Conservation (phyloP, 2,888 invertebrate genomes). For the Coleophora flavipennella region DNA sequence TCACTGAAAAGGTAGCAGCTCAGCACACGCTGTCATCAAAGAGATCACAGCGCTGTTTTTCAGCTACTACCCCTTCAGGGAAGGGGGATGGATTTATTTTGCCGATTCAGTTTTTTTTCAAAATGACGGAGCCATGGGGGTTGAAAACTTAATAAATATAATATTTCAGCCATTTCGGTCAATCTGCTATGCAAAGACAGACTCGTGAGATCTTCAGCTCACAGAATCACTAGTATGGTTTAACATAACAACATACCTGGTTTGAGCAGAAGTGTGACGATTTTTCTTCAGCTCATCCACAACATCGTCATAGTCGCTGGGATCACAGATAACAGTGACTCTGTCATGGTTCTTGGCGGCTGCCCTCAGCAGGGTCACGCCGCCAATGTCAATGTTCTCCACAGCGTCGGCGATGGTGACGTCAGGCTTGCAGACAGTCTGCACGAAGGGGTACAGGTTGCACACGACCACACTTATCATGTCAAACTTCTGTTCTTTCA, state of each 20-base stretch:
- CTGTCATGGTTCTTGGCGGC: constrained; percentile 97
- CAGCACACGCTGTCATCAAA: too few species aligned
- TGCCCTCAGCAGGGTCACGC: constrained; percentile 94
- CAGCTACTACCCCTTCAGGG: too few species aligned
- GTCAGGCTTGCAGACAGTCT: constrained; percentile 85
- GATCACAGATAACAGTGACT: constrained; percentile 95
- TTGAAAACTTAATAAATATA: too few species aligned
- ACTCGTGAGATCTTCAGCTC: too few species aligned
- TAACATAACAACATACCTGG: constrained; percentile 69
- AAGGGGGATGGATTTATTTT: too few species aligned
- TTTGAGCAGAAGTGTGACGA: constrained; percentile 80
- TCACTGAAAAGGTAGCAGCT: too few species aligned
- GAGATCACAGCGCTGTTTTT: too few species aligned
- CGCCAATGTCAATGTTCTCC: constrained; percentile 97
- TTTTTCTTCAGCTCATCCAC: constrained; percentile 79
- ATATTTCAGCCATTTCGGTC: too few species aligned
- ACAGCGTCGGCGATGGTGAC: constrained; percentile 91
- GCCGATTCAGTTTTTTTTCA: too few species aligned
- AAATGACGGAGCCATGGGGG: too few species aligned
- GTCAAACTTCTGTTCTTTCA: constrained; percentile 84
- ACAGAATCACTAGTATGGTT: too few species aligned
- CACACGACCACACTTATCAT: constrained; percentile 93
- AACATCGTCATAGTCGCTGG: constrained; percentile 86
- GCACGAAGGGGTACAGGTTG: constrained; percentile 96
- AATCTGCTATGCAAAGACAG: too few species aligned